Base-by-base conservation (phyloP, 2,797 vertebrate species). In the Buceros bicornis region DNA sequence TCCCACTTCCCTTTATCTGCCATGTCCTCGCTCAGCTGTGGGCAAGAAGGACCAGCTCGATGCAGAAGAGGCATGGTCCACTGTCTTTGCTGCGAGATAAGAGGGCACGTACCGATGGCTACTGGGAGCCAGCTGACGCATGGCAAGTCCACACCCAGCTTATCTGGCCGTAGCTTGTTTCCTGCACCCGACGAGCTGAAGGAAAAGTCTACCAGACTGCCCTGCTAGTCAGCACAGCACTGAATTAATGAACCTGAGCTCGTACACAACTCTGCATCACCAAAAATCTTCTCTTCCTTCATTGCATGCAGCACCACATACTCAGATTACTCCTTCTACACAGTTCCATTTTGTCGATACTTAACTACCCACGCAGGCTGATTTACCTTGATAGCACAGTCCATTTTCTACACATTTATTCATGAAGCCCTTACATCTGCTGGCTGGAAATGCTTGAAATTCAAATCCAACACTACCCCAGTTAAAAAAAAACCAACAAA, bases 351-450 rank as follows among this genome's bases (percentile, higher is more conserved):
- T 86, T 89, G 90, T 76, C 47, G 45, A 95, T 93, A 91, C 56
- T 71, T 85, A 93, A 95, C 91, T 73, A 80, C 66, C 94, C 78
- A 84, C 88, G 69, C 78, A 82, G 71, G 90, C 89, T 95, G 90
- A 97, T 97, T 97, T 91, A 94, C 93, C 74, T 94, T 89, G 93
- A 93, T 79, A 93, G 87, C 90, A 90, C 58, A 73, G 93, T 93
- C 80, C 77, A 82, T 96, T 93, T 93, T 87, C 86, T 79, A 89
- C 91, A 80, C 96, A 96, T 96, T 95, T 94, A 92, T 90, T 90
- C 96, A 89, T 78, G 93, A 94, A 95, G 76, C 73, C 84, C 87
- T 91, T 91, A 51, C 76, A 89, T 79, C 62, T 82, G 57, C 84
- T 93, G 85, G 61, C 92, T 95, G 95, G 70, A 95, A 95, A 95